Evolutionary conservation across 2,888 invertebrate species (phyloP).

Genomic region (Cyclophora punctaria): DNA sequence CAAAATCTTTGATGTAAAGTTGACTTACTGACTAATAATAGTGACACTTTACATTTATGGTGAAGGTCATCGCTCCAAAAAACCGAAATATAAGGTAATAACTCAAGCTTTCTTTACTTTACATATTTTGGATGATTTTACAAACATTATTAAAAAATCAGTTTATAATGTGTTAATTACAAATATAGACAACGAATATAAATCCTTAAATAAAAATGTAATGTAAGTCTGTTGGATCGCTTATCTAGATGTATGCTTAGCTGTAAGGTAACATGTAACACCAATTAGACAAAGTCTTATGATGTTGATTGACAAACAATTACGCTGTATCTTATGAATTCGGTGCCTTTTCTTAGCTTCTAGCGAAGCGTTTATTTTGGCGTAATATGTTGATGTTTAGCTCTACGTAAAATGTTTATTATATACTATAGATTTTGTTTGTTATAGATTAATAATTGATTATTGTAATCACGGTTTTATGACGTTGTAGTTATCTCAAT

Average conservation of each 20-base stretch:
- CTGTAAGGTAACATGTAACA: slow-evolving; percentile 14
- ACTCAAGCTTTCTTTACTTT: no score
- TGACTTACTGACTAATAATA: no score
- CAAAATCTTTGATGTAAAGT: no score
- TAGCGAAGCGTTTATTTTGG: slow-evolving; percentile 51
- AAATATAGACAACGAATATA: no score
- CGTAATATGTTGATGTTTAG: slow-evolving; percentile 26
- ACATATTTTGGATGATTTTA: no score
- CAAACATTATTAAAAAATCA: no score
- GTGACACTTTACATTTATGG: no score
- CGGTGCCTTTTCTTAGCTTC: slow-evolving; percentile 66
- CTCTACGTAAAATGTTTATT: slow-evolving; percentile 4
- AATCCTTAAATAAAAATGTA: no score
- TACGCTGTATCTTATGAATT: slow-evolving; percentile 70
- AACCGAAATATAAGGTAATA: no score
- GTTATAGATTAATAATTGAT: background rate
- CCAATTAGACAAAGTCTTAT: slow-evolving; percentile 22
- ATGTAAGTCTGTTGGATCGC: slow-evolving; percentile 1
- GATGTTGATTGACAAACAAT: slow-evolving; percentile 28
- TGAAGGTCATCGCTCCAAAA: no score
- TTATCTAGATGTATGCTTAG: slow-evolving; percentile 15
- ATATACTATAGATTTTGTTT: background rate
- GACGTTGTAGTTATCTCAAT: no score
- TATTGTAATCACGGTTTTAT: slow-evolving; percentile 1
- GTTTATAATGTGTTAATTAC: no score